phyloP scores from a whole-genome alignment of 92 coral and sea anemone species.

The Scolanthus callimorphus region DNA sequence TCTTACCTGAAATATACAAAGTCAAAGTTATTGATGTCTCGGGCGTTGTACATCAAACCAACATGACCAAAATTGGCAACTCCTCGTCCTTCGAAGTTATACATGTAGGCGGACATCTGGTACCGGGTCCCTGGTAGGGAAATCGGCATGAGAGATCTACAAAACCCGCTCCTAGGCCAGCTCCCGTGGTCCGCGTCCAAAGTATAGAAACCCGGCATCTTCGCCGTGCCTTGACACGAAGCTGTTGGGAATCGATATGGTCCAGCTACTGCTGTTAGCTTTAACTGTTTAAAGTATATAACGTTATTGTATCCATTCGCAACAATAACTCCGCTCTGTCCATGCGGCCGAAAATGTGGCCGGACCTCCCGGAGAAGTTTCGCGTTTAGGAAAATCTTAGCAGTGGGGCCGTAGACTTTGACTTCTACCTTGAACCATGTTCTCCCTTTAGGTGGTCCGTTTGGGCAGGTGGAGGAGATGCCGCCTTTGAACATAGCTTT shows the following conservation, averaged over 20 bases:
- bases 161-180: constrained; percentile 15
- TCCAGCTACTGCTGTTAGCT: neutral
- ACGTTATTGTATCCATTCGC: constrained; percentile 65
- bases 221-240: neutral
- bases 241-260: neutral
- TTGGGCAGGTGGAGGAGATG: constrained; percentile 25
- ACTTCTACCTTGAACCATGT: constrained; percentile 41
- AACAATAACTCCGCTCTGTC: constrained; percentile 52
- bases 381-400: constrained; percentile 9
- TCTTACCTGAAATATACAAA: too few species aligned
- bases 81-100: neutral
- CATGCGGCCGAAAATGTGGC: constrained; percentile 28
- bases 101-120: constrained; percentile 4
- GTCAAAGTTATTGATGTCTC: constrained; percentile 15
- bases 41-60: constrained; percentile 18
- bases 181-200: constrained; percentile 1
- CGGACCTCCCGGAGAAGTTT: constrained; percentile 14
- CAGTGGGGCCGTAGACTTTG: neutral
- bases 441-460: constrained; percentile 52
- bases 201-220: neutral
- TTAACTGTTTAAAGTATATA: constrained; percentile 33
- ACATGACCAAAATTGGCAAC: constrained; percentile 1
- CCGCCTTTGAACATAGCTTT: constrained; percentile 14
- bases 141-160: constrained; percentile 2
- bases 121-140: neutral